phyloP scores from a whole-genome alignment of 1,140 invertebrate genomes.

The Aleiodes sp. region DNA sequence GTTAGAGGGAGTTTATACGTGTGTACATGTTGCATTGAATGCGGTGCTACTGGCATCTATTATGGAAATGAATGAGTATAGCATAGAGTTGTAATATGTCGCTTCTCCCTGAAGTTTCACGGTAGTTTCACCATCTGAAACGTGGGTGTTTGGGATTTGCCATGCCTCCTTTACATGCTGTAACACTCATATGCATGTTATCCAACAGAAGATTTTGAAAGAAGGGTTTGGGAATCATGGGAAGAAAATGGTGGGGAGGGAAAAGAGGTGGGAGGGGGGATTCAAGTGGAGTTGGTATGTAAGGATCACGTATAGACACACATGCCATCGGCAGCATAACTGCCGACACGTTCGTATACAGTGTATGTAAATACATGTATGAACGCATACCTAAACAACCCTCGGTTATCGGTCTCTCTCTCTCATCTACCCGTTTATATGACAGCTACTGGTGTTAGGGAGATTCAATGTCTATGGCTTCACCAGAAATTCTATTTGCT shows the following conservation, averaged over 20 bases:
- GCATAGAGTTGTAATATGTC: constrained; percentile 11
- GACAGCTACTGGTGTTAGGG: not conserved
- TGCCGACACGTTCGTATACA: not conserved
- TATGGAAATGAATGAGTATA: constrained; percentile 24
- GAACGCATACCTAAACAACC: not conserved
- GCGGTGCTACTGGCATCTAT: constrained; percentile 27
- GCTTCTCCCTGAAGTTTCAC: not conserved
- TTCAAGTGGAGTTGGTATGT: not conserved
- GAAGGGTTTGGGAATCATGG: not conserved
- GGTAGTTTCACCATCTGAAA: not conserved
- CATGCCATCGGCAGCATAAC: constrained; percentile 18
- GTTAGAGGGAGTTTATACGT: constrained; percentile 5
- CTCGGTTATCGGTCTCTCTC: too few relatives aligned
- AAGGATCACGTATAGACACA: constrained; percentile 20
- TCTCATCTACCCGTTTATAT: not conserved
- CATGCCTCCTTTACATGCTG: not conserved
- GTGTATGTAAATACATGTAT: not conserved
- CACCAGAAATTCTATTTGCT: constrained; percentile 23
- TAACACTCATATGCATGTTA: constrained; percentile 1
- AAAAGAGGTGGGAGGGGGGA: not conserved
- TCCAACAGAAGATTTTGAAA: not conserved
- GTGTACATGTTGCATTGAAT: too few relatives aligned
- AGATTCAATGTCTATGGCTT: constrained; percentile 10
- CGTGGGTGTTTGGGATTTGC: not conserved
- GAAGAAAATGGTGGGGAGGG: not conserved